Conservation (phyloP, 53 echinoderm and acorn worm genomes). For the Crossaster papposus region DNA sequence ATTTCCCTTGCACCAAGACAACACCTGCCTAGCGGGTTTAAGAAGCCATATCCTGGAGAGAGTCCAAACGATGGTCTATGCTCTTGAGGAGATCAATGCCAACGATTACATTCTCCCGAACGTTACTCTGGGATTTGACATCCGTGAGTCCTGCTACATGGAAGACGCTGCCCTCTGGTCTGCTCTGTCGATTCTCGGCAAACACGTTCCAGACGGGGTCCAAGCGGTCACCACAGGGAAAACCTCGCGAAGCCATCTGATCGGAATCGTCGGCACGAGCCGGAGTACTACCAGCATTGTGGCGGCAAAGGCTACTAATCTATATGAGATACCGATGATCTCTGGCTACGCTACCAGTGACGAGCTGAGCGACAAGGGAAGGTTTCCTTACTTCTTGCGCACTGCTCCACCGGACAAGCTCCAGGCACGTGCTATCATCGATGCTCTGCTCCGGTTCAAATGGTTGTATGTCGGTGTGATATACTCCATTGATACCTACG, state of each 20-base stretch:
- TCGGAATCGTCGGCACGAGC: conserved; percentile 55
- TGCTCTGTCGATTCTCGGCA: conserved; percentile 19
- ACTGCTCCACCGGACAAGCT: conserved; percentile 61
- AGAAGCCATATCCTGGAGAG: conserved; percentile 28
- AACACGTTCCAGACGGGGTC: neutral
- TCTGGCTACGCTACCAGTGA: conserved; percentile 52
- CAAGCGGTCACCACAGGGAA: neutral
- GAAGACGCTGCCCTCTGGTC: conserved; percentile 46
- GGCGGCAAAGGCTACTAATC: conserved; percentile 32
- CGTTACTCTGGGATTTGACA: conserved; percentile 52
- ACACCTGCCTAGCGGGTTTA: conserved; percentile 6
- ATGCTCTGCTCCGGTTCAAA: conserved; percentile 22
- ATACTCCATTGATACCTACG: conserved; percentile 44
- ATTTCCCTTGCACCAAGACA: conserved; percentile 27
- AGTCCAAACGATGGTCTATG: conserved; percentile 42
- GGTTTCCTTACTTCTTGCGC: conserved; percentile 63
- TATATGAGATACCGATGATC: conserved; percentile 47
- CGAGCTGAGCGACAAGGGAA: conserved; percentile 57
- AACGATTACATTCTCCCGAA: conserved; percentile 35
- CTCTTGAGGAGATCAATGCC: conserved; percentile 38
- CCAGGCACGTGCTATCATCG: conserved; percentile 55
- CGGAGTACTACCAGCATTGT: conserved; percentile 43
- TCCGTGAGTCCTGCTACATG: conserved; percentile 44
- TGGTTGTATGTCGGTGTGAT: conserved; percentile 49
- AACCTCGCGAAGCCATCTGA: neutral